phyloP scores from a whole-genome alignment of 2,888 invertebrate species.

The Meteorus cinctellus region DNA sequence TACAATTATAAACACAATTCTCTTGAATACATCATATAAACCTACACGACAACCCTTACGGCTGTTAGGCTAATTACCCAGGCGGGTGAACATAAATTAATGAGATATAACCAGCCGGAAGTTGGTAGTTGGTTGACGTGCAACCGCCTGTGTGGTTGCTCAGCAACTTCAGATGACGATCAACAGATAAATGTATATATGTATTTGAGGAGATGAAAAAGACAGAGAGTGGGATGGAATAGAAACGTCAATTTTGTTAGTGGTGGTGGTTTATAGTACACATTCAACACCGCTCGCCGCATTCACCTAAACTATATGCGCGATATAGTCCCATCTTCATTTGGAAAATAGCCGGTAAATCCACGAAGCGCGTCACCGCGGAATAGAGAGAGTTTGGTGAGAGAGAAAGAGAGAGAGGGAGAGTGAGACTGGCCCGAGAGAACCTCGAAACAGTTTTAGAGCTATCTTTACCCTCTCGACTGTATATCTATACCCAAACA shows the following conservation, averaged over 20 bases:
- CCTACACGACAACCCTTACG: conserved; percentile 19
- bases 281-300: conserved; percentile 22
- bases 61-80: conserved; percentile 37
- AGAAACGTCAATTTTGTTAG: conserved; percentile 16
- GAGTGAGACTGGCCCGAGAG: not conserved
- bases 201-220: not conserved
- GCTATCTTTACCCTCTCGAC: not conserved
- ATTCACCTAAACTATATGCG: conserved; percentile 55
- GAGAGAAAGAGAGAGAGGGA: conserved; percentile 17
- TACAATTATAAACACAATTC: not conserved
- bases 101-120: conserved; percentile 42
- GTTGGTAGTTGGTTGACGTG: conserved; percentile 38
- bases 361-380: conserved; percentile 50
- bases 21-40: not conserved
- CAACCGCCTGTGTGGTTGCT: conserved; percentile 18
- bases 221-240: not conserved
- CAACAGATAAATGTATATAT: conserved; percentile 24
- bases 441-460: conserved; percentile 17
- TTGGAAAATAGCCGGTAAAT: conserved; percentile 65
- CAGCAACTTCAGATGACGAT: conserved; percentile 16
- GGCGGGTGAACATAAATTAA: conserved; percentile 45
- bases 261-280: conserved; percentile 18
- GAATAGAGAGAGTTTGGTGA: conserved; percentile 13
- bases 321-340: conserved; percentile 64
- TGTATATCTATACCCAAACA: not conserved